Base-by-base conservation (phyloP, 2,113 vertebrate genomes). In the Hucho hucho region DNA sequence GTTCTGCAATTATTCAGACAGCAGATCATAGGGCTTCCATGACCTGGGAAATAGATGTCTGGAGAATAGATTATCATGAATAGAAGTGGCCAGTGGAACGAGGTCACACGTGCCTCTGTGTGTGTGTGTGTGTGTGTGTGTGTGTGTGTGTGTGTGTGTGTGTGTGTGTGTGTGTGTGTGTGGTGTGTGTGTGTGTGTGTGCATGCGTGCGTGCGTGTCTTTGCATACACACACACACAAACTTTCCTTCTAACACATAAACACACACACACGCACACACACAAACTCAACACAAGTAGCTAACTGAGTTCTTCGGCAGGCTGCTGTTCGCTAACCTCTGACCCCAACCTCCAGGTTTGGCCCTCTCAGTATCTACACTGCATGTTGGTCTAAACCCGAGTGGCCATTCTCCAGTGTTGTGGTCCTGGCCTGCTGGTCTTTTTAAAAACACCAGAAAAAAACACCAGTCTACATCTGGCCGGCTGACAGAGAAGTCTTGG, bases 401-500 rank as follows among this genome's bases (percentile, higher is more conserved):
- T 9, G 7, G 37, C 7, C 37, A 9, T 43, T 43, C 24, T 25
- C 11, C 13, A 13, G 64, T 65, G 64, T 65, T 65, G 26, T 28
- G 64, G 26, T 65, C 64, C 9, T 26, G 61, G 61, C 61, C 11
- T 63, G 53, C 53, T 56, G 53, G 4, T 56, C 4, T 56, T 14
- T 56, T 20, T 20, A 56, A 28, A 22, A 25, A 65, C 64, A 63
- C 64, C 26, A 26, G 26, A 12, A 2, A 18, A 66, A 66, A 4
- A 67, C 20, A 29, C 24, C 14, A 43, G 7, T 16, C 16, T 37
- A 43, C 18, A 67, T 67, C 18, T 37, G 16, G n/a, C 14, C 29
- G 43, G 65, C 65, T 67, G 65, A 67, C 65, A 26, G 65, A 67
- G 65, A 29, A 67, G 65, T 67, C 65, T 67, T 20, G 29, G 65